Conservation (phyloP, 2,888 invertebrate genomes). For the Melieria picta region DNA sequence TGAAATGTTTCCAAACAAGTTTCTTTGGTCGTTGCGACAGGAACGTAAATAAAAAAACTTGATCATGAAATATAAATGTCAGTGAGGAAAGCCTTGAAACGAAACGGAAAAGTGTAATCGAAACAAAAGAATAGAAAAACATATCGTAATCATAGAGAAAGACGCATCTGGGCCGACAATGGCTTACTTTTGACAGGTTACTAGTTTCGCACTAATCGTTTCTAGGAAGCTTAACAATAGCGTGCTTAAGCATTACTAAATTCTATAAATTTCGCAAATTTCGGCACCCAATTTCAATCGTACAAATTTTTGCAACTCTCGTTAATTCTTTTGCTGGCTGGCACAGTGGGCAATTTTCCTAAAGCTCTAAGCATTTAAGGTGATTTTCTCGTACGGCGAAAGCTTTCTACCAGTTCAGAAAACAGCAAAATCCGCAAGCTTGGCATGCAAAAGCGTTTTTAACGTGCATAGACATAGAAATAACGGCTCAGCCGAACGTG, state of each 20-base stretch:
- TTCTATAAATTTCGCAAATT: no score
- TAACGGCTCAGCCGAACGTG: conserved; percentile 17
- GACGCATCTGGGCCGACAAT: conserved; percentile 62
- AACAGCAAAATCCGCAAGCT: no score
- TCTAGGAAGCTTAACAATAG: not conserved
- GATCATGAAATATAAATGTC: not conserved
- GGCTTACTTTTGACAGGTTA: conserved; percentile 61
- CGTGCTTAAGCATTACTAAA: conserved; percentile 3
- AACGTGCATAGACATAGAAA: no score
- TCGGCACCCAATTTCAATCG: no score
- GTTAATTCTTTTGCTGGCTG: no score
- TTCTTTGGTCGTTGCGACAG: no score
- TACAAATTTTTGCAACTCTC: no score
- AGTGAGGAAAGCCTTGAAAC: conserved; percentile 1
- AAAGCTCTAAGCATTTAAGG: no score
- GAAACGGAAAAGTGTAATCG: conserved; percentile 19
- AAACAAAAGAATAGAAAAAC: conserved; percentile 25
- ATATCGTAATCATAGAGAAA: conserved; percentile 40
- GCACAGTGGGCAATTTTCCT: no score
- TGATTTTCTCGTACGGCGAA: no score
- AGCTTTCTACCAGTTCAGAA: no score
- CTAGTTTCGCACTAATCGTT: not conserved
- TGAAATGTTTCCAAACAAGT: conserved; percentile 14
- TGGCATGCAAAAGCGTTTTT: no score
- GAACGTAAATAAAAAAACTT: not conserved